Evolutionary conservation across 2,888 invertebrate species (phyloP), one percentile per base, ranked within the genome.

Genomic region (Merodon equestris): DNA sequence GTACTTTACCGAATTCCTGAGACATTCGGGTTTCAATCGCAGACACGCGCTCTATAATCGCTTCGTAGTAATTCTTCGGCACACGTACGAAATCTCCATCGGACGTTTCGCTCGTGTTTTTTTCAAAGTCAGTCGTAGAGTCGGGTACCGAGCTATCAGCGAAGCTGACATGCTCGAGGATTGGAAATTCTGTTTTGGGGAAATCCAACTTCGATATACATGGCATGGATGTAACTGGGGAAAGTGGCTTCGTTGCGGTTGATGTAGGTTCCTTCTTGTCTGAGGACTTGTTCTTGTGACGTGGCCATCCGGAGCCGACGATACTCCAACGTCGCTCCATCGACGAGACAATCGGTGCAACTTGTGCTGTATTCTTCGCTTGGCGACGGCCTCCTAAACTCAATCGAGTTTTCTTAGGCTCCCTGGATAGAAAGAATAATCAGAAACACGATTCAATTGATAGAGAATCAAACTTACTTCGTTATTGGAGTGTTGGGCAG

Each of bases 41-140:
- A 0, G 92, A 92, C 9, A 95, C 93, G 85, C 94, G 90, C 85
- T 91, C 93, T 86, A 94, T 94, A 51, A 95, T 94, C 82, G 93
- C 94, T 86, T 94, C 94, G 83, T 94, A 95, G 87, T 95, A 94
- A 70, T 91, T 92, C 88, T 94, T 94, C 1, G 93, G 91, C 83
- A 94, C 93, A 82, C 92, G 90, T 2, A 94, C 93, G 84, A 93
- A 94, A 84, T 94, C 93, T 84, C 90, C 87, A 85, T 90, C 88
- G 84, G 89, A 82, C 89, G 89, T 4, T 89, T 90, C 74, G 27
- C 71, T 68, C 10, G 42, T 81, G 40, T 75, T 71, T 58, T 63
- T 72, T 27, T 66, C 74, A 9, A 58, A 66, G 40, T 79, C 81
- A 0, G 75, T 68, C 7, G 74, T 76, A 9, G 60, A 70, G 45